Conservation (phyloP, 1,140 invertebrate genomes). For the Hyles vespertilio region DNA sequence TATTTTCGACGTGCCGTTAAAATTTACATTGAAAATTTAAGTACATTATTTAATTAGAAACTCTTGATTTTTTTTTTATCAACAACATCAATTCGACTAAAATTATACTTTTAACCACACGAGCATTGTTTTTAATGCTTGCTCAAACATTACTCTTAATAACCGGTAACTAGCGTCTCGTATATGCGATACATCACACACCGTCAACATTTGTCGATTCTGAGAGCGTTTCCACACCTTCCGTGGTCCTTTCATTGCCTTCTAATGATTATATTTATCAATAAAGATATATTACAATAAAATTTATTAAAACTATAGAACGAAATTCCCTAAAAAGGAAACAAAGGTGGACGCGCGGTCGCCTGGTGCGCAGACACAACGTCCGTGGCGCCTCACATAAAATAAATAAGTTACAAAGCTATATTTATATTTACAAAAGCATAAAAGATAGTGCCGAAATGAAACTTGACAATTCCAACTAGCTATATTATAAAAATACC, state of each 20-base stretch:
- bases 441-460: constrained; percentile 58
- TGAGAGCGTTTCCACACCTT: constrained; percentile 68
- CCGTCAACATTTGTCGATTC: constrained; percentile 66
- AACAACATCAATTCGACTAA: constrained; percentile 75
- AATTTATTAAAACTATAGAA: constrained; percentile 72
- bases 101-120: constrained; percentile 45
- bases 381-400: constrained; percentile 25
- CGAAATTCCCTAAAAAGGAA: constrained; percentile 72
- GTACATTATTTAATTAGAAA: constrained; percentile 72
- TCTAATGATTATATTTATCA: constrained; percentile 45
- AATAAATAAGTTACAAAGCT: constrained; percentile 73
- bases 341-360: constrained; percentile 18
- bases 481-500: constrained; percentile 65
- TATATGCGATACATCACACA: constrained; percentile 40
- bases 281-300: constrained; percentile 71
- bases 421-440: constrained; percentile 73
- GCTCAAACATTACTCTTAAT: constrained; percentile 70
- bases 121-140: constrained; percentile 73
- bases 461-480: constrained; percentile 60
- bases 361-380: neutral
- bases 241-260: constrained; percentile 70
- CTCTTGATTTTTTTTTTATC: constrained; percentile 51
- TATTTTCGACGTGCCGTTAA: constrained; percentile 60
- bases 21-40: constrained; percentile 75
- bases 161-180: constrained; percentile 64